These are phyloP conservation scores for Reinhardtius hippoglossoides DNA, from an alignment of 2,113 vertebrate species.

Conservation along the genomic window DNA sequence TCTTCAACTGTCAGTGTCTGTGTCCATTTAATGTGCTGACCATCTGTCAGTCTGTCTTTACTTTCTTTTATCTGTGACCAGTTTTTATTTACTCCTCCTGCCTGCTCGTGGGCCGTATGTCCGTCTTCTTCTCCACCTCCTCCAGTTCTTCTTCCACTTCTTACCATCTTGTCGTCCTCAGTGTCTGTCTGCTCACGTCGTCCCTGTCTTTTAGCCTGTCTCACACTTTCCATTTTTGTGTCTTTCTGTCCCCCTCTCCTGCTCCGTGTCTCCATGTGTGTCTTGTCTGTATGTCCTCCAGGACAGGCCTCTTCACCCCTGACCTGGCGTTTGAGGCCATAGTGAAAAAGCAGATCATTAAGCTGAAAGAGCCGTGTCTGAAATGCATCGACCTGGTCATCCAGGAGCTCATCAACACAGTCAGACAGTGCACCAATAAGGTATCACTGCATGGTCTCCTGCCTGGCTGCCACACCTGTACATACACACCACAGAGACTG, in stretches of 20 bases:
- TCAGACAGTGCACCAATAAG: conserved; percentile 97
- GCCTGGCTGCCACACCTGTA: conserved; percentile 34
- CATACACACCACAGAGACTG: conserved; percentile 43
- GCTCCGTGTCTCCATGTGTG: conserved; percentile 59
- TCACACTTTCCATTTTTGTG: conserved; percentile 23
- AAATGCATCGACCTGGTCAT: conserved; percentile 98
- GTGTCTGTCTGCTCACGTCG: conserved; percentile 8
- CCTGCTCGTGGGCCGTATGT: not conserved
- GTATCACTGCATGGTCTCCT: conserved; percentile 81
- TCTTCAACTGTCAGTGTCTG: not conserved
- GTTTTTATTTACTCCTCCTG: not conserved
- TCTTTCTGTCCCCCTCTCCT: conserved; percentile 10
- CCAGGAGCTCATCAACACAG: conserved; percentile 97
- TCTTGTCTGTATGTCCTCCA: conserved; percentile 78
- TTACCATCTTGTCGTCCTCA: not conserved
- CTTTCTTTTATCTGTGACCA: conserved; percentile 2
- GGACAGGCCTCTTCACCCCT: conserved; percentile 98
- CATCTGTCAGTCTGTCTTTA: not conserved
- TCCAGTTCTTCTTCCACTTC: not conserved
- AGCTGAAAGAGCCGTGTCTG: conserved; percentile 98
- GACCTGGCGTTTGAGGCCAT: conserved; percentile 99
- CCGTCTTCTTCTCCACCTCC: not conserved
- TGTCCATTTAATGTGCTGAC: not conserved
- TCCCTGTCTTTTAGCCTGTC: conserved; percentile 24
- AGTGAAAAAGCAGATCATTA: conserved; percentile 99